A percentile compares a stretch with the other conserved stretches of the same genome.
Conservation (phyloP, 1,140 invertebrate species). For the Triops cancriformis region DNA sequence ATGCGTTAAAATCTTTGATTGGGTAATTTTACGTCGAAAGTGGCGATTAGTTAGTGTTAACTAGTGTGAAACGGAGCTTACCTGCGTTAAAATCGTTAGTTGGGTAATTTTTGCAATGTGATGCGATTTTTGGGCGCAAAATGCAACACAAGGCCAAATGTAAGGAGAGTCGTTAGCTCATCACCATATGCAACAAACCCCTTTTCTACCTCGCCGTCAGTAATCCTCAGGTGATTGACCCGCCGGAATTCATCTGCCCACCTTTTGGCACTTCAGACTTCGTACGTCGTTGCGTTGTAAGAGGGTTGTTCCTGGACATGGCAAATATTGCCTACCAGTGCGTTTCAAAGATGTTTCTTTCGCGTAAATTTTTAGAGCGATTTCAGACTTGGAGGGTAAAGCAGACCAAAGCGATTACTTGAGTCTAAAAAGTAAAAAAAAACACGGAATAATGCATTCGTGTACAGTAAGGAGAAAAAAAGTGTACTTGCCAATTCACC, state of each 20-base stretch:
- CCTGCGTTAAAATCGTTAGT: background rate
- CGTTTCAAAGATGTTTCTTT: no score
- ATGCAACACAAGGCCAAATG: background rate
- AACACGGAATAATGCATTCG: no score
- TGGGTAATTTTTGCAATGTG: background rate
- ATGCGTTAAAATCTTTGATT: background rate
- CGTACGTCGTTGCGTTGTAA: no score
- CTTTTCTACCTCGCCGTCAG: background rate
- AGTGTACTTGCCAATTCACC: no score
- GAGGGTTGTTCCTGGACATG: no score
- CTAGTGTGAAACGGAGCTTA: background rate
- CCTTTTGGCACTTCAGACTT: background rate
- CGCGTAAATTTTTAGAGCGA: no score
- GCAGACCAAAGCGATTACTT: no score
- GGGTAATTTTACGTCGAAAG: background rate
- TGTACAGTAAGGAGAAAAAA: no score
- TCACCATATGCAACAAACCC: background rate
- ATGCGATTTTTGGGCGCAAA: slow-evolving; percentile 8
- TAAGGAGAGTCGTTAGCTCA: background rate
- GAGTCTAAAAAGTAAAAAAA: no score
- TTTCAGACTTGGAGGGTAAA: no score
- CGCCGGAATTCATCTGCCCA: background rate
- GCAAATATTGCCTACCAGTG: no score
- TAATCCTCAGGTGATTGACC: slow-evolving; percentile 2
- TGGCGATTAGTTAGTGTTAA: background rate